A percentile compares a stretch with the other conserved stretches of the same genome.
phyloP scores from a whole-genome alignment of 92 coral and sea anemone species.

The Phymanthus crucifer region DNA sequence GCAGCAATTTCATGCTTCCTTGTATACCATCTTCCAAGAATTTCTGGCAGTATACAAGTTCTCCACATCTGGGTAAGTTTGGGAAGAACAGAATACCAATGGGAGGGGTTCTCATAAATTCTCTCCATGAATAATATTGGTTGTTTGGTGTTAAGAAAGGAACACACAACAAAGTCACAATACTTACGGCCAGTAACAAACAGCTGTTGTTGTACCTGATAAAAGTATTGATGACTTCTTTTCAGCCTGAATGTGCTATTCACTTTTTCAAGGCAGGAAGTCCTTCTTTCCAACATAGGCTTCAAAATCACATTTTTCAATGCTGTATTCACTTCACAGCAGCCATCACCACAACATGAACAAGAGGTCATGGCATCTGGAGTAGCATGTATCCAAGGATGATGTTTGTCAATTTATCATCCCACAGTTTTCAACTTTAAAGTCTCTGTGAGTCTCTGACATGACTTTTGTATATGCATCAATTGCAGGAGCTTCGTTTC shows the following conservation, averaged over 20 bases:
- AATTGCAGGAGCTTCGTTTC: constrained; percentile 46
- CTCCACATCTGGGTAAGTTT: constrained; percentile 49
- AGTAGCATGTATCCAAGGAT: constrained; percentile 74
- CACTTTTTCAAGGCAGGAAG: constrained; percentile 49
- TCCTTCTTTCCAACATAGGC: constrained; percentile 44
- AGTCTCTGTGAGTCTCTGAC: constrained; percentile 42
- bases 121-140: constrained; percentile 32
- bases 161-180: constrained; percentile 65
- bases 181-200: constrained; percentile 32
- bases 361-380: constrained; percentile 65
- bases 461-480: constrained; percentile 31
- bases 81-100: constrained; percentile 51
- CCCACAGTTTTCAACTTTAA: constrained; percentile 37
- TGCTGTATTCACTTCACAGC: constrained; percentile 60
- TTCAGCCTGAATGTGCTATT: constrained; percentile 33
- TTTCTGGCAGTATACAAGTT: constrained; percentile 20
- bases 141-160: constrained; percentile 17
- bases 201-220: constrained; percentile 60
- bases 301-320: constrained; percentile 62
- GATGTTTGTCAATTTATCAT: constrained; percentile 43
- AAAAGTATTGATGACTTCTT: constrained; percentile 52
- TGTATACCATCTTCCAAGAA: constrained; percentile 64
- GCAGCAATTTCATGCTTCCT: constrained; percentile 40
- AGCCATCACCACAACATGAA: constrained; percentile 70
- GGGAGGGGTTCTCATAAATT: constrained; percentile 31